Evolutionary conservation across 2,888 invertebrate genomes (phyloP).

Genomic region (Chouioia cunea): DNA sequence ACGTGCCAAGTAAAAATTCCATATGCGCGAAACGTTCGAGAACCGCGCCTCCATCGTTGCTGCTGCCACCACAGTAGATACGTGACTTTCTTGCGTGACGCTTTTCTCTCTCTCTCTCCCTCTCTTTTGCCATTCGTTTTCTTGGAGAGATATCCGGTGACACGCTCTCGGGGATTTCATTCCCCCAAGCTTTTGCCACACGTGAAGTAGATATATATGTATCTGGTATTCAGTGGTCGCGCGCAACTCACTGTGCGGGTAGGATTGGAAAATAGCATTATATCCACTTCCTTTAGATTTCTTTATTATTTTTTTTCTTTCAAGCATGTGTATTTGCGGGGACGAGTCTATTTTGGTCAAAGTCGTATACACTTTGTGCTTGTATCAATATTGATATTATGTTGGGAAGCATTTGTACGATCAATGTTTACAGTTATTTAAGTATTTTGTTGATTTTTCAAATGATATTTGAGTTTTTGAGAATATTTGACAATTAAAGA

Average conservation of each 20-base stretch:
- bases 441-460: background rate
- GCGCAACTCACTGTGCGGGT: too few relatives aligned
- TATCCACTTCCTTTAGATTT: too few relatives aligned
- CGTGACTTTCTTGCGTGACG: constrained; percentile 48
- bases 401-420: too few relatives aligned
- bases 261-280: too few relatives aligned
- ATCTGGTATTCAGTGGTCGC: constrained; percentile 15
- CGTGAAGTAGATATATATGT: background rate
- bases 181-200: background rate
- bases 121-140: constrained; percentile 8
- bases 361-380: too few relatives aligned
- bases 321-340: too few relatives aligned
- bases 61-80: constrained; percentile 27
- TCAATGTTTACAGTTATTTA: too few relatives aligned
- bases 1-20: constrained; percentile 46
- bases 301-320: too few relatives aligned
- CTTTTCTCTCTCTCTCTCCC: constrained; percentile 6
- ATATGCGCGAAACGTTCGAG: constrained; percentile 54
- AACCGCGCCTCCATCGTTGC: too few relatives aligned
- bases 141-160: background rate
- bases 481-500: background rate
- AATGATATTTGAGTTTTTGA: background rate
- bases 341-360: too few relatives aligned
- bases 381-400: too few relatives aligned
- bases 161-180: constrained; percentile 14